Percentiles rank a stretch among this genome's conserved stretches.
Conservation (phyloP, 1,140 invertebrate species). For the Drosophila nikananu region DNA sequence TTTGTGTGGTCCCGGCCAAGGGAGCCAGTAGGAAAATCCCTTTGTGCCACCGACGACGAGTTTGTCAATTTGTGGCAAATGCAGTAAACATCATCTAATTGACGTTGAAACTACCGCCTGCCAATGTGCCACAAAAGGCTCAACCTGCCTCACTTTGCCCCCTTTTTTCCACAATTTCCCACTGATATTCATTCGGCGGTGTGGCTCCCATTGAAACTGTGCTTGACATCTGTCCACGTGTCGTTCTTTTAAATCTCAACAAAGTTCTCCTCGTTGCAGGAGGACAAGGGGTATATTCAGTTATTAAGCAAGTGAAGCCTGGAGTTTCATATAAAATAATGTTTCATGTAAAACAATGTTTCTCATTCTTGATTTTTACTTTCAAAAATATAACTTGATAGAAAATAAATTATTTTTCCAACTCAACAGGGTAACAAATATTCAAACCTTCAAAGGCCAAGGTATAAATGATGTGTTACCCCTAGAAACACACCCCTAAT, state of each 20-base stretch:
- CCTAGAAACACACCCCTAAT: slow-evolving; percentile 27
- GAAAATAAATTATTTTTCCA: background rate
- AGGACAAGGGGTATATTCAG: background rate
- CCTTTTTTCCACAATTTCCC: background rate
- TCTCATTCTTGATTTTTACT: background rate
- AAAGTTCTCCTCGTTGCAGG: background rate
- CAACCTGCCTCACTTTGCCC: background rate
- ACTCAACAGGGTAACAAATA: background rate
- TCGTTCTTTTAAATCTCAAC: slow-evolving; percentile 21
- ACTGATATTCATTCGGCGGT: background rate
- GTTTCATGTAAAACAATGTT: too few relatives aligned
- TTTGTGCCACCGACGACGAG: slow-evolving; percentile 59
- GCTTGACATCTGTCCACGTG: slow-evolving; percentile 55
- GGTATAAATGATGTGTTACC: slow-evolving; percentile 1
- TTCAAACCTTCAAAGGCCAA: background rate
- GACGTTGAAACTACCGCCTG: slow-evolving; percentile 71
- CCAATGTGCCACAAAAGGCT: slow-evolving; percentile 40
- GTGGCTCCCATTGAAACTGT: slow-evolving; percentile 17
- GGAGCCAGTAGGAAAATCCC: slow-evolving; percentile 19
- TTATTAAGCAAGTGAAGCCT: background rate
- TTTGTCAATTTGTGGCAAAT: slow-evolving; percentile 81
- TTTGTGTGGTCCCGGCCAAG: slow-evolving; percentile 12
- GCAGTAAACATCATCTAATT: slow-evolving; percentile 81
- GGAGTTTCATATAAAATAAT: background rate
- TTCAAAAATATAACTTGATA: background rate